These are phyloP conservation scores for Margarornis squamiger DNA, from an alignment of 2,797 vertebrate genomes.

Conservation along the genomic window DNA sequence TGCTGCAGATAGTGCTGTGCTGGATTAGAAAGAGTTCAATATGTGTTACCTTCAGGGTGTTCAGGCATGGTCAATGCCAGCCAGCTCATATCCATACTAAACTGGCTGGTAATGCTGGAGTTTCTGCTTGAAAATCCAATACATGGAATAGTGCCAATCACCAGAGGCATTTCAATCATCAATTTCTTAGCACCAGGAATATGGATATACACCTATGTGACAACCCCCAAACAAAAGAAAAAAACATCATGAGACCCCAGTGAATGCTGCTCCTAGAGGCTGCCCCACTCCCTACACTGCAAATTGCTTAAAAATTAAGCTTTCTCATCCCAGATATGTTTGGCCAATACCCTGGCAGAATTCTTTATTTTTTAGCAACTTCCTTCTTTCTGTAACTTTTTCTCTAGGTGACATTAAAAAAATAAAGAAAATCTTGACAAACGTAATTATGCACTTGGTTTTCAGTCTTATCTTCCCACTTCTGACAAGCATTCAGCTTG, in stretches of 20 bases:
- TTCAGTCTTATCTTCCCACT: background rate
- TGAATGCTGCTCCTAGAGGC: background rate
- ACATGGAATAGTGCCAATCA: conserved; percentile 83
- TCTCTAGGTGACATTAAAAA: background rate
- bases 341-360: background rate
- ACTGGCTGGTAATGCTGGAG: conserved; percentile 75
- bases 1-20: background rate
- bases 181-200: conserved; percentile 85
- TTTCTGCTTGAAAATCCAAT: conserved; percentile 78
- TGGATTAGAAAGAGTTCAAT: background rate
- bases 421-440: background rate
- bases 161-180: conserved; percentile 82
- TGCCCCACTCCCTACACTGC: background rate
- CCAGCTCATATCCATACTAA: conserved; percentile 81
- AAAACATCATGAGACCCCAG: background rate
- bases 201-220: conserved; percentile 80
- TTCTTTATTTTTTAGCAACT: background rate
- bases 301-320: background rate
- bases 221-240: conserved; percentile 1
- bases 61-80: conserved; percentile 78
- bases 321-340: background rate
- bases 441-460: background rate
- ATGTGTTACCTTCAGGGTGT: conserved; percentile 80
- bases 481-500: background rate
- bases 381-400: background rate